Percentiles rank a stretch among this genome's conserved stretches.
phyloP scores from a whole-genome alignment of 2,888 invertebrate species.

The Erebia aethiops region DNA sequence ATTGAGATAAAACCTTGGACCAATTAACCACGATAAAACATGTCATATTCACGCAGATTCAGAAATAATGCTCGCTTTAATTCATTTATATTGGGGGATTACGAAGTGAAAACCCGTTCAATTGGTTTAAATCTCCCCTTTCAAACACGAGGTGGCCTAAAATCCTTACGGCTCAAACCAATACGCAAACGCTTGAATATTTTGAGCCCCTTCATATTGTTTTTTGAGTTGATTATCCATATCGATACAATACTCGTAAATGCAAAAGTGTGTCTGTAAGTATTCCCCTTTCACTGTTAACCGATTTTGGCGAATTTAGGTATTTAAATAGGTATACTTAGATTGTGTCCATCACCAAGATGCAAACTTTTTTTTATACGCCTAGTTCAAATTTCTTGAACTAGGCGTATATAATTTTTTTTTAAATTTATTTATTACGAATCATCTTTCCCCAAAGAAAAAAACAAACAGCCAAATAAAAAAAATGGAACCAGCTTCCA shows the following conservation, averaged over 20 bases:
- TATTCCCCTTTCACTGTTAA: neutral
- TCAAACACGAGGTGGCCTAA: slow-evolving; percentile 24
- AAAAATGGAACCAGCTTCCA: too few species aligned
- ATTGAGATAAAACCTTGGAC: neutral
- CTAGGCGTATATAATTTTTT: too few species aligned
- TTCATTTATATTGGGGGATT: slow-evolving; percentile 27
- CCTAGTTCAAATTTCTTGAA: too few species aligned
- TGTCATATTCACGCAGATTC: neutral
- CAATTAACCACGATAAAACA: neutral
- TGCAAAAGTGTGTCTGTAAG: neutral
- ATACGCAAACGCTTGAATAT: slow-evolving; percentile 3
- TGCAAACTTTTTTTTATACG: too few species aligned
- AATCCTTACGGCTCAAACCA: slow-evolving; percentile 24
- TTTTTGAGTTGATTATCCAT: slow-evolving; percentile 2
- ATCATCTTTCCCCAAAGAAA: too few species aligned
- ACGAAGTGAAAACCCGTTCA: slow-evolving; percentile 29
- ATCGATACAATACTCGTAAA: neutral
- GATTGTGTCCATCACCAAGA: too few species aligned
- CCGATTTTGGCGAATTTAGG: too few species aligned
- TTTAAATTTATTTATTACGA: too few species aligned
- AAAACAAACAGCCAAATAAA: too few species aligned
- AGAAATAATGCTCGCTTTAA: slow-evolving; percentile 6
- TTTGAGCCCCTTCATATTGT: neutral
- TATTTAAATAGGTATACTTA: too few species aligned
- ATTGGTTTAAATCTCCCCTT: slow-evolving; percentile 31